Conservation (phyloP, 2,797 vertebrate genomes). For the Leucoraja ocellata region DNA sequence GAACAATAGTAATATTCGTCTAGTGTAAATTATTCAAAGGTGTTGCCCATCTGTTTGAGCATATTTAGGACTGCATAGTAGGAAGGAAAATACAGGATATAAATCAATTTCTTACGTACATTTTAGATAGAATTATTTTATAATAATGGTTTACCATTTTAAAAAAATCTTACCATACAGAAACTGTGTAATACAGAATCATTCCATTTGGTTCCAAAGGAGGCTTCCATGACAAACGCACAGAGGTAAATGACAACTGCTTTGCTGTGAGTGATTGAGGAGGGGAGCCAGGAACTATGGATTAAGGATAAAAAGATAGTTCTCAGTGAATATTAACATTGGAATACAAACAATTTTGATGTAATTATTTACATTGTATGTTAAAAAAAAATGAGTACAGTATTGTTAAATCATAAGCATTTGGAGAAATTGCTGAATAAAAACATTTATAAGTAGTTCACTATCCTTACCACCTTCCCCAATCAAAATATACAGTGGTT, state of each 20-base stretch:
- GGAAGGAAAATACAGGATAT: not conserved
- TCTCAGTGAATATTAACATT: slow-evolving; percentile 30
- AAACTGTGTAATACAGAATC: slow-evolving; percentile 82
- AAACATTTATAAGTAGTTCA: slow-evolving; percentile 23
- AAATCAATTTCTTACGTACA: not conserved
- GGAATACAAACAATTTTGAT: slow-evolving; percentile 19
- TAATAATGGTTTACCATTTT: not conserved
- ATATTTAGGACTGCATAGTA: not conserved
- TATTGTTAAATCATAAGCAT: not conserved
- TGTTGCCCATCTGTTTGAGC: not conserved
- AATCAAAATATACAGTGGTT: slow-evolving; percentile 53
- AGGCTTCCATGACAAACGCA: slow-evolving; percentile 85
- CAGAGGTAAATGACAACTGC: slow-evolving; percentile 80
- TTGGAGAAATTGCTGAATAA: slow-evolving; percentile 40
- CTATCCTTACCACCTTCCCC: slow-evolving; percentile 63
- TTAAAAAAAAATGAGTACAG: not conserved
- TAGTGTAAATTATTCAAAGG: not conserved
- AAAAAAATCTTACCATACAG: slow-evolving; percentile 78
- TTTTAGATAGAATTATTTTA: not conserved
- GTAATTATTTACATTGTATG: not conserved
- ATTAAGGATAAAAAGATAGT: slow-evolving; percentile 41
- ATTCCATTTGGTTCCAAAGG: slow-evolving; percentile 82
- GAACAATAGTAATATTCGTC: too few relatives aligned
- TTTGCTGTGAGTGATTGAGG: slow-evolving; percentile 72
- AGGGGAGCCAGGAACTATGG: slow-evolving; percentile 82